Evolutionary conservation across 2,888 invertebrate genomes (phyloP), one percentile per base, ranked within the genome.

Genomic region (Diarsia brunnea): DNA sequence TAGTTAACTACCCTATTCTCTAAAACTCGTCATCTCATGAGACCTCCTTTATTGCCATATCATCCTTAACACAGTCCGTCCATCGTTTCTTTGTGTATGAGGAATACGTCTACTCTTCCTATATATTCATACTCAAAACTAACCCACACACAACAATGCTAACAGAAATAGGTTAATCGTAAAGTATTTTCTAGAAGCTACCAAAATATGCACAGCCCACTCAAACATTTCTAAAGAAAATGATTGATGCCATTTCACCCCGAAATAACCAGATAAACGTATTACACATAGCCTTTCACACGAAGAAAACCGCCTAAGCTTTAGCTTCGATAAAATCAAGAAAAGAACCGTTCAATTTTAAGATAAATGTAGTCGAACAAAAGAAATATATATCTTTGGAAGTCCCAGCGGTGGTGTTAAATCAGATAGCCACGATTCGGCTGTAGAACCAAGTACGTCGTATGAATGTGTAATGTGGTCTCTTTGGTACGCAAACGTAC

Each of bases 351-450:
- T 70, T 49, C 19, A 51, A 53, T 72, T 80, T 73, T 47, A 73
- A 75, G 66, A 75, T 69, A n/a, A 63, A 75, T 31, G 51, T 16
- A 71, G 47, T 47, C 45, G 55, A 77, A 80, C 76, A 69, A 63
- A 84, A 76, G 58, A 65, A 43, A 76, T 83, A 64, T 83, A 82
- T 82, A 82, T 80, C 73, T 71, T 61, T 10, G 4, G 19, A 38
- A n/a, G 73, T 84, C 82, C 65, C 84, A 49, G 55, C 16, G 73
- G 82, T 63, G 58, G 70, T 61, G 60, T 84, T 80, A 83, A 53
- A 80, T 84, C 81, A 84, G 82, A 77, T 80, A 73, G 68, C 69
- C 80, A 53, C 45, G 68, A 84, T 79, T 69, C 66, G 58, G 31
- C 49, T 51, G 55, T 31, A 53, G 43, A 24, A 69, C 69, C 27